A percentile compares a stretch with the other conserved stretches of the same genome.
Conservation (phyloP, 2,113 vertebrate species). For the Gallinago jamesoni region DNA sequence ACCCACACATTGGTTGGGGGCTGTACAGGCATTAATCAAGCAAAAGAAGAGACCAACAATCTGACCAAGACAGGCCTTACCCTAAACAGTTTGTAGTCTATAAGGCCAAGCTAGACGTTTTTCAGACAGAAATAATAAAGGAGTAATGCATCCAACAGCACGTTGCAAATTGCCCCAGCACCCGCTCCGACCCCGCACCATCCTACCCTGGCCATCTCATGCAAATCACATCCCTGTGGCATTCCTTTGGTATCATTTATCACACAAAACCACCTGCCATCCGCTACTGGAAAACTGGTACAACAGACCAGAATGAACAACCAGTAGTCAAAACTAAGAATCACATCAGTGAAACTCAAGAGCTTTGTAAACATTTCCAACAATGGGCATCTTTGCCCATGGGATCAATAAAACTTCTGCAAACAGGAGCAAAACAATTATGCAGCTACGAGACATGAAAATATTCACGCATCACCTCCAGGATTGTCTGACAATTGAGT, state of each 20-base stretch:
- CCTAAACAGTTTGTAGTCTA: not conserved
- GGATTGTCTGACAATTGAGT: not conserved
- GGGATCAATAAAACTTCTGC: not conserved
- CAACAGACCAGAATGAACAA: not conserved
- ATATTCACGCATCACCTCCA: not conserved
- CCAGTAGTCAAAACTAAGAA: not conserved
- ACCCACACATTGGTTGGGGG: not conserved
- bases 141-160: not conserved
- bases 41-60: not conserved
- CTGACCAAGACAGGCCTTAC: not conserved
- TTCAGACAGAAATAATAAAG: not conserved
- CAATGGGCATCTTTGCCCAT: not conserved
- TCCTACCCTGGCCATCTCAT: not conserved
- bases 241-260: not conserved
- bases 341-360: not conserved
- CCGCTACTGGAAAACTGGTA: not conserved
- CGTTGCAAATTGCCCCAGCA: not conserved
- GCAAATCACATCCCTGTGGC: fast-evolving
- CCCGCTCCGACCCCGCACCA: not conserved
- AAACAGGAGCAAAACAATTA: not conserved
- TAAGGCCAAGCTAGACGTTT: not conserved
- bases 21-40: not conserved
- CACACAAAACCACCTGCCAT: not conserved
- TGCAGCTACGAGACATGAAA: not conserved
- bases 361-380: not conserved